Conservation (phyloP, 2,797 vertebrate species). For the Xenentodon cancila region DNA sequence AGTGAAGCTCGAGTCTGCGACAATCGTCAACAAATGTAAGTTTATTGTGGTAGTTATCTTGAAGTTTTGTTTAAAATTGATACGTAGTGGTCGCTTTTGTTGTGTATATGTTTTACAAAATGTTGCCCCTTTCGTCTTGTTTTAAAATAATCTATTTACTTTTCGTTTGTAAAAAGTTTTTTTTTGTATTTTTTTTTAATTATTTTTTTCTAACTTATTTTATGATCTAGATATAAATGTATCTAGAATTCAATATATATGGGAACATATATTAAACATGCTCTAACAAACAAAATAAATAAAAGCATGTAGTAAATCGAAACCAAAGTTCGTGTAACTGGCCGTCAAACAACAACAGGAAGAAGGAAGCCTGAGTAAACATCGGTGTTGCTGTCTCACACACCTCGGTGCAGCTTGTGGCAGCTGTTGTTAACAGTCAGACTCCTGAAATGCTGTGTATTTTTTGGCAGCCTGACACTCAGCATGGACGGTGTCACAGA, state of each 20-base stretch:
- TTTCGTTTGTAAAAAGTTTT: too few species aligned
- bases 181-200: too few species aligned
- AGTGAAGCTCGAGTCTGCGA: not conserved
- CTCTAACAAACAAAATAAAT: not conserved
- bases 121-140: not conserved
- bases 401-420: too few species aligned
- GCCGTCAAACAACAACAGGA: conserved; percentile 16
- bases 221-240: too few species aligned
- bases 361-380: not conserved
- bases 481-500: conserved; percentile 76
- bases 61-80: not conserved
- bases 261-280: not conserved
- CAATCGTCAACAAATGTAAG: conserved; percentile 48
- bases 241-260: too few species aligned
- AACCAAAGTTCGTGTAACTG: too few species aligned
- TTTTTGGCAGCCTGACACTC: conserved; percentile 24
- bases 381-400: too few species aligned
- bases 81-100: rapidly evolving
- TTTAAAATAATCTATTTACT: not conserved
- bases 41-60: not conserved
- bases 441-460: not conserved
- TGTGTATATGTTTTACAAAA: not conserved
- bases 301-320: conserved; percentile 6
- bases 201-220: too few species aligned
- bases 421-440: conserved; percentile 37